Conservation (phyloP, 1,140 invertebrate genomes). For the Lepidurus couesii region DNA sequence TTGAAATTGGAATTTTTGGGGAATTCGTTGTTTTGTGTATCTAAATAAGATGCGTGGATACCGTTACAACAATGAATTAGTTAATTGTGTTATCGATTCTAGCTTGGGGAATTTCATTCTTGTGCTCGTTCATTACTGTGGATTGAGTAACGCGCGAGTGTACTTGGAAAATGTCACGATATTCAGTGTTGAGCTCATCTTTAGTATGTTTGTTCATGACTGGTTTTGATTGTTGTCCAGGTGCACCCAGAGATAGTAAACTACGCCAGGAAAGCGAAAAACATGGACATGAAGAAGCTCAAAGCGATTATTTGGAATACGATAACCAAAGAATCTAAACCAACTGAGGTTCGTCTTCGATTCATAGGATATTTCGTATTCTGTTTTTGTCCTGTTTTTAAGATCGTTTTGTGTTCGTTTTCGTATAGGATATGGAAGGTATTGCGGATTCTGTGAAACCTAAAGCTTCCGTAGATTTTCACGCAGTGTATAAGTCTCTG, state of each 20-base stretch:
- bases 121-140: no score
- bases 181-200: background rate
- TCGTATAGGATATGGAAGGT: background rate
- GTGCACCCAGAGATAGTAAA: conserved; percentile 49
- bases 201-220: background rate
- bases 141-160: no score
- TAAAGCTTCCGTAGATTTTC: conserved; percentile 43
- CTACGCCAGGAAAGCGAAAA: conserved; percentile 69
- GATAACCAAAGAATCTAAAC: background rate
- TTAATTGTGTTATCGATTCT: background rate
- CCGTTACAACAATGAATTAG: no score
- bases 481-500: conserved; percentile 53
- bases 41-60: no score
- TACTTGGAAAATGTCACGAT: background rate
- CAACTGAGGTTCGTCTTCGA: background rate
- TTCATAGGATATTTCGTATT: no score
- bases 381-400: no score
- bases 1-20: background rate
- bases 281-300: conserved; percentile 69
- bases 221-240: background rate
- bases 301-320: conserved; percentile 61
- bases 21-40: conserved; percentile 24
- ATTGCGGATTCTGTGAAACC: background rate
- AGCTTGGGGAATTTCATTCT: no score
- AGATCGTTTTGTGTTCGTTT: background rate